Evolutionary conservation across 2,888 invertebrate species (phyloP), one percentile per base, ranked within the genome.

Genomic region (Morinoia aosen): DNA sequence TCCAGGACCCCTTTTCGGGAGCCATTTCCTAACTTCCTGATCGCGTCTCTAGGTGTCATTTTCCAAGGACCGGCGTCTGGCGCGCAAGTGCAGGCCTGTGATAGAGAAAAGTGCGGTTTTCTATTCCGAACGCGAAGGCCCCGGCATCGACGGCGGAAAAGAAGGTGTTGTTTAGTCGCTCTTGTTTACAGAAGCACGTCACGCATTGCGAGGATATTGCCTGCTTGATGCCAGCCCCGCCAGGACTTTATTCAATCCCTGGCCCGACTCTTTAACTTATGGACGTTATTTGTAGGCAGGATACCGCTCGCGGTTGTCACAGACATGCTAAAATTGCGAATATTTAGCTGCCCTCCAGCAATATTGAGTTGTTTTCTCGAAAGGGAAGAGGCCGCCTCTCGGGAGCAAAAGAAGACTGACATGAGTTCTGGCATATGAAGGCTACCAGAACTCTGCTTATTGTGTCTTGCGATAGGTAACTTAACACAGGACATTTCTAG

Each of bases 241-340:
- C 40, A 90, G 90, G 76, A 39, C 90, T 90, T 90, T 90, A 90
- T 90, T 90, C 90, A 90, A 90, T 90, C 90, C 90, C 33, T 90
- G 90, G 90, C 90, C 48, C 48, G 40, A 39, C 88, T 90, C 90
- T 90, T 90, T 90, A 90, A 90, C 90, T 90, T 90, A 90, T 48
- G 90, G 40, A 90, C 90, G 39, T 90, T 90, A 90, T 90, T 90
- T 90, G 90, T 90, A 90, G 48, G 39, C 90, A 90, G 39, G 90
- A 76, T 76, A 76, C 76, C 19, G 76, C 76, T 33, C 10, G 76
- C 76, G 33, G 76, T 76, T 76, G 25, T 19, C 76, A 76, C 25
- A 76, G 76, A 76, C 76, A 76, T 76, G 76, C 76, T 76, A 76
- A 76, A 76, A 76, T 76, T 33, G 76, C 76, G 76, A 76, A 76